Evolutionary conservation across 2,888 invertebrate genomes (phyloP).

Genomic region (Pomacea canaliculata): DNA sequence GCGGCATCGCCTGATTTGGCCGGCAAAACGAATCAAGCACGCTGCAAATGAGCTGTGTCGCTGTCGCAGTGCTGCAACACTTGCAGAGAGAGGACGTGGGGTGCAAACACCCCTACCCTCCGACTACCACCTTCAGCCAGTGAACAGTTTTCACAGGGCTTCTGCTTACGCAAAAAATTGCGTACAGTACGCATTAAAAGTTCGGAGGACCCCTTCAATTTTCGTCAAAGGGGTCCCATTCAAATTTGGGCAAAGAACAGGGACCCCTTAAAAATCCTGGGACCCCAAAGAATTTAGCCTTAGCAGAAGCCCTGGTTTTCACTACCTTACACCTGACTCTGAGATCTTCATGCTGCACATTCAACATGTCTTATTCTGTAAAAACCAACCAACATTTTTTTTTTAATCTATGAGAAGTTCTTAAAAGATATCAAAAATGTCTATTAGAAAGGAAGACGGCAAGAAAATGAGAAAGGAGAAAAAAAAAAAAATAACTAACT

Average conservation of each 20-base stretch:
- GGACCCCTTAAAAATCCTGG: no score
- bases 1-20: conserved; percentile 21
- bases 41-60: conserved; percentile 12
- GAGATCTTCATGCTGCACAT: background rate
- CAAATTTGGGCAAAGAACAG: no score
- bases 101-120: background rate
- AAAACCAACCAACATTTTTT: background rate
- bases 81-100: no score
- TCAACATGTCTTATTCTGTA: background rate
- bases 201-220: no score
- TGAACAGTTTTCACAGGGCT: background rate
- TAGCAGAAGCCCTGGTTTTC: background rate
- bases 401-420: background rate
- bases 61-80: background rate
- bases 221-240: no score
- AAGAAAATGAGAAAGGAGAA: no score
- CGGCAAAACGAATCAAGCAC: conserved; percentile 19
- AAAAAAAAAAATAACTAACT: no score
- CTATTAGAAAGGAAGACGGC: background rate
- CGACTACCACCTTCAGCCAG: no score
- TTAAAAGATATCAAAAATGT: background rate
- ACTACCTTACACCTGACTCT: background rate
- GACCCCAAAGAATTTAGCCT: no score
- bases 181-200: no score
- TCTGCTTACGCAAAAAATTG: no score